phyloP scores from a whole-genome alignment of 2,113 vertebrate genomes.

The Toxotes chatareus region DNA sequence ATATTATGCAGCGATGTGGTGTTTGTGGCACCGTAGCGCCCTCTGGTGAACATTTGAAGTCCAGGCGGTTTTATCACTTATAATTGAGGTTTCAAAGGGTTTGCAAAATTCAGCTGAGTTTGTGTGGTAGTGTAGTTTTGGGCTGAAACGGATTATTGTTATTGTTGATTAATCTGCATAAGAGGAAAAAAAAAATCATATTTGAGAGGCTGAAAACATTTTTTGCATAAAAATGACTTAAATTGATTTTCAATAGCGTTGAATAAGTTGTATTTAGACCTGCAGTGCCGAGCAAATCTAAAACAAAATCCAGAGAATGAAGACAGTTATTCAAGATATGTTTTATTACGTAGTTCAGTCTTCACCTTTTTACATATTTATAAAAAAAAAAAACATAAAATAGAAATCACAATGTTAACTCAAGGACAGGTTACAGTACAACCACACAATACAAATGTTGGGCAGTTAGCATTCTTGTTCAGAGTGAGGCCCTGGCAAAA shows the following conservation, averaged over 20 bases:
- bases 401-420: conserved; percentile 31
- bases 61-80: not conserved
- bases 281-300: not conserved
- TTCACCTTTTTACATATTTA: conserved; percentile 51
- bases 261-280: not conserved
- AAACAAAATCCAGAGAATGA: not conserved
- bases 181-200: too few species aligned
- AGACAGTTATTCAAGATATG: conserved; percentile 25
- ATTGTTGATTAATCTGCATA: too few species aligned
- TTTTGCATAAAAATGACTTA: too few species aligned
- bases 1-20: not conserved
- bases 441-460: conserved; percentile 15
- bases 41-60: conserved; percentile 24
- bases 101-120: too few species aligned
- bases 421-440: conserved; percentile 39
- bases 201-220: not conserved
- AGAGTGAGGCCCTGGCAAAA: conserved; percentile 6
- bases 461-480: conserved; percentile 32
- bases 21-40: conserved; percentile 25
- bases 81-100: not conserved
- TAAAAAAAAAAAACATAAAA: not conserved
- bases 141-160: too few species aligned
- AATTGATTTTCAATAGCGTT: too few species aligned
- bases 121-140: too few species aligned
- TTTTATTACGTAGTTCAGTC: conserved; percentile 63